phyloP scores from a whole-genome alignment of 2,888 invertebrate genomes.

The Latrodectus hesperus region DNA sequence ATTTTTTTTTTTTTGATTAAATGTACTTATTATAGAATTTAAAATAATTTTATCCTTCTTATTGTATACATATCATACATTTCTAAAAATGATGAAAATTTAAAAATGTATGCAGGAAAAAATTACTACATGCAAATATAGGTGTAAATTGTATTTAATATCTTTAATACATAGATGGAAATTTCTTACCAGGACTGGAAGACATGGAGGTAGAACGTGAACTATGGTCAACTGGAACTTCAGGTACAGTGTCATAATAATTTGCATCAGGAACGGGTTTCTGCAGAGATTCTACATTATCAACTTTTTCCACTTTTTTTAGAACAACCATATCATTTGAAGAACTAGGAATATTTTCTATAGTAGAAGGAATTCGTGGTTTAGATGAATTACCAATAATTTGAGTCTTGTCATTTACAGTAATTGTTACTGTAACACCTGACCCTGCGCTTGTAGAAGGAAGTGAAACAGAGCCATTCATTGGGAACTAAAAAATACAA shows the following conservation, averaged over 20 bases:
- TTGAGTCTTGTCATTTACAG: constrained; percentile 57
- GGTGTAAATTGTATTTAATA: too few species aligned
- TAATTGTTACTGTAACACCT: constrained; percentile 59
- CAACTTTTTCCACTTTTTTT: constrained; percentile 57
- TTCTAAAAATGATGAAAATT: background rate
- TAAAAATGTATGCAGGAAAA: too few species aligned
- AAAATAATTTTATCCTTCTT: too few species aligned
- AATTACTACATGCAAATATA: too few species aligned
- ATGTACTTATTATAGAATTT: too few species aligned
- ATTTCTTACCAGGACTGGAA: constrained; percentile 59
- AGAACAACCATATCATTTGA: constrained; percentile 51
- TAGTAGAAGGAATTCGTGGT: constrained; percentile 11
- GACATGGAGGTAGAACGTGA: constrained; percentile 40
- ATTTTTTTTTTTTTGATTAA: too few species aligned
- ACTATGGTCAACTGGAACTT: constrained; percentile 16
- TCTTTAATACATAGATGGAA: background rate
- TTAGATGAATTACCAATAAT: constrained; percentile 36
- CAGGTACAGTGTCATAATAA: constrained; percentile 52
- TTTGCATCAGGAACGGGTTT: constrained; percentile 14
- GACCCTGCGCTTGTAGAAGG: constrained; percentile 29
- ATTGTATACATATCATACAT: background rate
- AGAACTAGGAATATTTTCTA: constrained; percentile 35
- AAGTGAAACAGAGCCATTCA: constrained; percentile 46
- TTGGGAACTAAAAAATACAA: constrained; percentile 32
- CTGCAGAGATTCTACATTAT: constrained; percentile 17